These are phyloP conservation scores for Cantharis rufa DNA, from an alignment of 2,888 invertebrate genomes.

Conservation along the genomic window DNA sequence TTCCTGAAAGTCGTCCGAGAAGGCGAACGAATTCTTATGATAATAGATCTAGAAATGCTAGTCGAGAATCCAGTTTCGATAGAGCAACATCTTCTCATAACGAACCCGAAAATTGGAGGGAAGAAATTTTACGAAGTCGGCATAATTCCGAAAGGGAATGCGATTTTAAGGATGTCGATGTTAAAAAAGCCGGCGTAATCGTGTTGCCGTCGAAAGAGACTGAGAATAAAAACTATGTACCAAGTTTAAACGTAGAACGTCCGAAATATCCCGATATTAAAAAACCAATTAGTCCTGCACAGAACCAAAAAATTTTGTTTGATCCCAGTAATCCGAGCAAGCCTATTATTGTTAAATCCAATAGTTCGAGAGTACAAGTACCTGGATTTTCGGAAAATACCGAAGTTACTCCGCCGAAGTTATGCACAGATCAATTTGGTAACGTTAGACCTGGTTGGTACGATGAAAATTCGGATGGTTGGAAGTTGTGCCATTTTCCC, in stretches of 20 bases:
- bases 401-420: slow-evolving; percentile 41
- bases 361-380: slow-evolving; percentile 46
- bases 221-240: slow-evolving; percentile 30
- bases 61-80: slow-evolving; percentile 49
- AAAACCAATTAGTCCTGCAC: slow-evolving; percentile 33
- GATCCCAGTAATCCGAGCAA: slow-evolving; percentile 71
- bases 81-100: slow-evolving; percentile 43
- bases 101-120: slow-evolving; percentile 52
- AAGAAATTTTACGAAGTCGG: slow-evolving; percentile 47
- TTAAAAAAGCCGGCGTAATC: slow-evolving; percentile 48
- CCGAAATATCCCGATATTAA: slow-evolving; percentile 34
- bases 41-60: slow-evolving; percentile 42
- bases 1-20: slow-evolving; percentile 41
- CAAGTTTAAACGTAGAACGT: slow-evolving; percentile 32
- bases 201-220: slow-evolving; percentile 45
- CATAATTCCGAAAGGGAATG: slow-evolving; percentile 39
- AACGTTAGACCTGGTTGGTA: slow-evolving; percentile 62
- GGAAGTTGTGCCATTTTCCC: slow-evolving; percentile 62
- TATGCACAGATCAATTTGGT: slow-evolving; percentile 58
- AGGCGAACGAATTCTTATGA: slow-evolving; percentile 35
- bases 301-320: slow-evolving; percentile 60
- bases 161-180: slow-evolving; percentile 33
- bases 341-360: slow-evolving; percentile 70
- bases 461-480: slow-evolving; percentile 63
- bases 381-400: slow-evolving; percentile 49